A percentile compares a stretch with the other conserved stretches of the same genome.
Conservation (phyloP, 2,888 invertebrate genomes). For the Biston betularia region DNA sequence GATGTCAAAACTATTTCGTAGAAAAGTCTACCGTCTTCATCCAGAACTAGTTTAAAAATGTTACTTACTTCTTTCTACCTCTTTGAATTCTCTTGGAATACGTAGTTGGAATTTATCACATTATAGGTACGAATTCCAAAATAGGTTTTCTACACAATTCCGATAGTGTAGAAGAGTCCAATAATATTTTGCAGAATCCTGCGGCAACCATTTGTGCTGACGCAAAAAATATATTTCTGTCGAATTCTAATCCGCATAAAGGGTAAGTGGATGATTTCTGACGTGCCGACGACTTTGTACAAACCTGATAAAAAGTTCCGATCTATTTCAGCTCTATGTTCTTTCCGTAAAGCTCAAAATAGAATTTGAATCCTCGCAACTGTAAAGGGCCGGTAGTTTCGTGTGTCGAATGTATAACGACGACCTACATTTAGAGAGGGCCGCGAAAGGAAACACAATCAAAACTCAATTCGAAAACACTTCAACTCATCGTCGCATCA, state of each 20-base stretch:
- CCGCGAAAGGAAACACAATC: conserved; percentile 72
- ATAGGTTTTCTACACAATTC: conserved; percentile 6
- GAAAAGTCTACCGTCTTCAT: not conserved
- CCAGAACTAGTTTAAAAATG: too few species aligned
- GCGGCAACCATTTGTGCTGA: conserved; percentile 36
- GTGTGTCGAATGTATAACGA: conserved; percentile 76
- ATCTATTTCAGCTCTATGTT: conserved; percentile 31
- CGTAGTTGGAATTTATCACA: too few species aligned
- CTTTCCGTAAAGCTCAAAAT: conserved; percentile 23
- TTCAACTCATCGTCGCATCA: conserved; percentile 70
- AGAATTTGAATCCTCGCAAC: conserved; percentile 14
- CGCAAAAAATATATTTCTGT: conserved; percentile 48
- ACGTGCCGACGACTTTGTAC: conserved; percentile 60
- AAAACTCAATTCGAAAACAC: conserved; percentile 77
- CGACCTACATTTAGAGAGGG: conserved; percentile 66
- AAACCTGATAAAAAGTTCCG: conserved; percentile 25
- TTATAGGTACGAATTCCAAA: not conserved
- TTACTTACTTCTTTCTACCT: too few species aligned
- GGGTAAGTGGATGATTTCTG: conserved; percentile 71
- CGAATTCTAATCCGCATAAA: conserved; percentile 60
- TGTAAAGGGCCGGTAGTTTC: conserved; percentile 58
- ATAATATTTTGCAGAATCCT: conserved; percentile 32
- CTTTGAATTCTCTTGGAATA: too few species aligned
- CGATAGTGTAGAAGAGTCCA: conserved; percentile 15
- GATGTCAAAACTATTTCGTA: not conserved